Base-by-base conservation (phyloP, 2,797 vertebrate species). In the Enteromius viviparus region DNA sequence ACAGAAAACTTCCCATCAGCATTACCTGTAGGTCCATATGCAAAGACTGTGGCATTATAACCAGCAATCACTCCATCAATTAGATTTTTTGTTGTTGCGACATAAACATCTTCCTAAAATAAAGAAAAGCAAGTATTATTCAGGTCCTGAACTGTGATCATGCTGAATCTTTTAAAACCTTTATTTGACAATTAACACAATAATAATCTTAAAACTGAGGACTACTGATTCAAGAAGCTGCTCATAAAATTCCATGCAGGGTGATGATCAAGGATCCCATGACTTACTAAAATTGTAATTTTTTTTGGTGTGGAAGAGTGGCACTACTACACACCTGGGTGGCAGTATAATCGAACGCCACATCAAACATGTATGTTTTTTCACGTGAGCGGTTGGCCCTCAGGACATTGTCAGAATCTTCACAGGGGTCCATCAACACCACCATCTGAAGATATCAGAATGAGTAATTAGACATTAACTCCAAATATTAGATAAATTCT, bases 21-120 rank as follows among this genome's bases (percentile, higher is more conserved):
- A n/a, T 76, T 82, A 98, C 97, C 97, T 83, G 96, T 98, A 79
- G 97, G 96, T 89, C 97, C 97, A 4, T 98, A 98, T 89, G 97
- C 94, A 85, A 98, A 98, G 88, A 98, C 93, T 0, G 97, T 98
- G 88, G 97, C 96, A 9, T 97, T 97, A 91, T 96, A 97, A 88
- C 97, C 97, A 0, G 96, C 97, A 81, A 97, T 96, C 85, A 98
- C 92, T 0, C 96, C 96, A 37, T 96, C 91, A 0, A 98, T 95
- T 76, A 98, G 94, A 4, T 94, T 95, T 91, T 92, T 97, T 86
- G 97, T 97, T 80, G 97, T 98, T 71, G 95, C 95, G 75, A 94
- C 91, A 86, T 98, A 98, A 78, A 98, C 96, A 76, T 96, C 96
- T 77, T 98, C 97, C 97, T 98, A 12, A 23, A 66, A 76, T 3